These are phyloP conservation scores for Silvanus unidentatus DNA, from an alignment of 2,888 invertebrate species.

Conservation along the genomic window DNA sequence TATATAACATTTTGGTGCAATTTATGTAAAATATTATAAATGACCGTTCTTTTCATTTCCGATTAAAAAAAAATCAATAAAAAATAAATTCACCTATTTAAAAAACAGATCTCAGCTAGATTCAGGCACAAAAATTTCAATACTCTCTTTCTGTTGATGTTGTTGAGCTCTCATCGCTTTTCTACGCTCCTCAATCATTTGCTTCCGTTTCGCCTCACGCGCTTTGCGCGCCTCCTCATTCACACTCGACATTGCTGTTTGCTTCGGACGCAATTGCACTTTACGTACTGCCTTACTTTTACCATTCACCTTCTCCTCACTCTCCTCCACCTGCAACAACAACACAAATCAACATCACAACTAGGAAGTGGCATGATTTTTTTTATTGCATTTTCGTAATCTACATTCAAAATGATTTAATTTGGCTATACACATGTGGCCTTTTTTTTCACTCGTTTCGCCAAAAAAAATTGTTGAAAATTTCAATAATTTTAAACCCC, in stretches of 20 bases:
- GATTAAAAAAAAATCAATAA: neutral
- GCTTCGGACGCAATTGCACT: slow-evolving; percentile 19
- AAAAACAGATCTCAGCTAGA: slow-evolving; percentile 37
- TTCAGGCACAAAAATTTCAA: slow-evolving; percentile 47
- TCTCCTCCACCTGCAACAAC: slow-evolving; percentile 9
- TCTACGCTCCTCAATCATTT: slow-evolving; percentile 72
- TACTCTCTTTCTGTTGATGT: slow-evolving; percentile 30
- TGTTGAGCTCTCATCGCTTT: slow-evolving; percentile 49
- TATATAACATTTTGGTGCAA: neutral
- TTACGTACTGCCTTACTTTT: slow-evolving; percentile 17
- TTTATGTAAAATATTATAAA: neutral
- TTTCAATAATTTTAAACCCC: too few species aligned
- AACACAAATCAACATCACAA: slow-evolving; percentile 3
- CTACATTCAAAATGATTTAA: too few species aligned
- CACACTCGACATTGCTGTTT: slow-evolving; percentile 39
- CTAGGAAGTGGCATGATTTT: too few species aligned
- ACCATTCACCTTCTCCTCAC: slow-evolving; percentile 12
- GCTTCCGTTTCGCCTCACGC: slow-evolving; percentile 68
- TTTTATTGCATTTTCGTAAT: too few species aligned
- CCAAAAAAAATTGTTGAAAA: too few species aligned
- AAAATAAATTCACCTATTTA: slow-evolving; percentile 8
- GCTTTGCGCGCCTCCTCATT: slow-evolving; percentile 49
- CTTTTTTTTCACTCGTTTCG: too few species aligned
- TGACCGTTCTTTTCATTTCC: slow-evolving; percentile 1
- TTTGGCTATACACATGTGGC: too few species aligned